Conservation (phyloP, 92 coral and sea anemone species). For the Porites rus region DNA sequence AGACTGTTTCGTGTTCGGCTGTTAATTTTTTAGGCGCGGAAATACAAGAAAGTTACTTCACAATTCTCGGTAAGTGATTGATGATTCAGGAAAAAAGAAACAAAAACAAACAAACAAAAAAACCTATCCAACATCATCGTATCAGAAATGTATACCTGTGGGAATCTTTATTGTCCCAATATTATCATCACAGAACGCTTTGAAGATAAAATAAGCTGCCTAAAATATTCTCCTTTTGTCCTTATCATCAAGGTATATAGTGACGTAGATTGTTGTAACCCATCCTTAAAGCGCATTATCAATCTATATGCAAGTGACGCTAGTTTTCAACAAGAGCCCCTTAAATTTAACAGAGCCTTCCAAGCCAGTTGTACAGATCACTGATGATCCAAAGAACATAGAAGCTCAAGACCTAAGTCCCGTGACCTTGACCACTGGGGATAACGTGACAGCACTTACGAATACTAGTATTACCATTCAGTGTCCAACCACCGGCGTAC, state of each 20-base stretch:
- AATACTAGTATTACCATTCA: slow-evolving; percentile 54
- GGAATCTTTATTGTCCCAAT: too few relatives aligned
- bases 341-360: slow-evolving; percentile 41
- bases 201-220: too few relatives aligned
- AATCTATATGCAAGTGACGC: background rate
- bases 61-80: slow-evolving; percentile 58
- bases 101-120: too few relatives aligned
- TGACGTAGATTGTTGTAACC: background rate
- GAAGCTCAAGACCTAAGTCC: slow-evolving; percentile 61
- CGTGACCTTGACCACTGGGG: slow-evolving; percentile 65
- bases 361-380: slow-evolving; percentile 3
- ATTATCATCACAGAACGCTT: too few relatives aligned
- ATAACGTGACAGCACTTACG: slow-evolving; percentile 70
- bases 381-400: slow-evolving; percentile 1
- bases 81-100: too few relatives aligned
- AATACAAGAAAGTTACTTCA: slow-evolving; percentile 41
- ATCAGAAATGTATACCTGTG: too few relatives aligned
- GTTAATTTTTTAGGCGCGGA: slow-evolving; percentile 61
- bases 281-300: too few relatives aligned
- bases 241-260: background rate
- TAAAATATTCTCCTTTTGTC: too few relatives aligned
- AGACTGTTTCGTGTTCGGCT: slow-evolving; percentile 58
- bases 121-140: too few relatives aligned
- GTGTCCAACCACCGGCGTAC: slow-evolving; percentile 74
- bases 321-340: too few relatives aligned